phyloP scores from a whole-genome alignment of 2,888 invertebrate genomes.

The Synergus japonicus region DNA sequence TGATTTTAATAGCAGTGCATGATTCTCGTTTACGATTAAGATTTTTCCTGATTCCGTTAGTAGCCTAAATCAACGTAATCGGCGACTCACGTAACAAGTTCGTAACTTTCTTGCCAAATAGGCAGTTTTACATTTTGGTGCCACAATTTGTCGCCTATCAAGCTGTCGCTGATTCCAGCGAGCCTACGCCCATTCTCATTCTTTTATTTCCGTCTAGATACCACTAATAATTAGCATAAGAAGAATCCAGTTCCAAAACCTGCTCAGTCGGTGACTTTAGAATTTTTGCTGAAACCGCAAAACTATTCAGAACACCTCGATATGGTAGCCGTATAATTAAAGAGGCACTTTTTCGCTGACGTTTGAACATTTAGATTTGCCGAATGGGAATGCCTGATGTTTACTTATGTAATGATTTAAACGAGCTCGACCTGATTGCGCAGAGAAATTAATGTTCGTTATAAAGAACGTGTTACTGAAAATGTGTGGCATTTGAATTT shows the following conservation, averaged over 20 bases:
- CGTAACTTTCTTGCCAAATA: constrained; percentile 7
- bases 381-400: background rate
- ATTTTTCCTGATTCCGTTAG: constrained; percentile 14
- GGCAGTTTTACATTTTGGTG: constrained; percentile 11
- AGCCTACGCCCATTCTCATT: background rate
- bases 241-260: constrained; percentile 24
- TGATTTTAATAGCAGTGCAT: constrained; percentile 20
- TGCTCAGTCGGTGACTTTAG: background rate
- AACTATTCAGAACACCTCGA: constrained; percentile 22
- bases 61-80: constrained; percentile 27
- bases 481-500: background rate
- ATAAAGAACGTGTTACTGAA: background rate
- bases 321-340: constrained; percentile 13
- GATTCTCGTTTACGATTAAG: constrained; percentile 29
- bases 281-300: constrained; percentile 10
- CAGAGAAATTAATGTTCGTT: background rate
- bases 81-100: background rate
- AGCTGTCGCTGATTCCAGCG: background rate
- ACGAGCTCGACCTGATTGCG: background rate
- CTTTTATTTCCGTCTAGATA: constrained; percentile 12
- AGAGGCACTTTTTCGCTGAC: constrained; percentile 12
- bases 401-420: constrained; percentile 13
- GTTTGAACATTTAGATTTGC: constrained; percentile 9
- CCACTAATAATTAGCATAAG: constrained; percentile 18
- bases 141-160: constrained; percentile 2